Base-by-base conservation (phyloP, 2,888 invertebrate genomes). In the Agrochola lota region DNA sequence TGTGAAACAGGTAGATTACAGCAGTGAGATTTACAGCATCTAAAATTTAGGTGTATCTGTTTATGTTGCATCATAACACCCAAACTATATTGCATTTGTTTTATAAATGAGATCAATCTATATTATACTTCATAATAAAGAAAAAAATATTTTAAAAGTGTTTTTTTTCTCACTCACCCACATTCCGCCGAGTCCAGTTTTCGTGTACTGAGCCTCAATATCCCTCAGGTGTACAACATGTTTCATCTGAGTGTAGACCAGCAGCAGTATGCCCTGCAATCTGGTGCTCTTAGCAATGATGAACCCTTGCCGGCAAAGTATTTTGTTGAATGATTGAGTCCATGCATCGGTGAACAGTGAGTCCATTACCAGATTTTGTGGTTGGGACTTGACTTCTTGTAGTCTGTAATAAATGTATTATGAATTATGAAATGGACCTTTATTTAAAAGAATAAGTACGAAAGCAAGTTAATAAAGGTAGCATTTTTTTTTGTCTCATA, bases 321-420 rank as follows among this genome's bases (percentile, higher is more conserved):
- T 95, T 74, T 98, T 97, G 91, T 98, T 98, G 85, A 98, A 97
- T 72, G 97, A 97, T 80, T 97, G 97, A 5, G 98, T 98, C 99
- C 99, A 99, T 0, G 98, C 98, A 93, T 99, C 99, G 88, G 98
- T 98, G 92, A 98, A 98, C 67, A 99, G 95, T 2, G 98, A 97
- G 88, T 98, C 98, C 94, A 98, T 96, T 30, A 99, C 95, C 95
- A 98, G 97, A 93, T 98, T 98, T 91, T 98, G 98, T 1, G 98
- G 98, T 90, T 98, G 98, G 0, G 98, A 98, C 92, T 98, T 99
- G 1, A 99, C 98, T 97, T 99, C 99, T 97, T 99, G 99, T 79
- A 99, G 96, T 30, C 98, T 98, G 91, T 77, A 93, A 93, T 49
- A 66, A 74, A 46, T 35, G 6, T 35, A 26, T 77, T n/a, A 0